Percentiles rank a stretch among this genome's conserved stretches.
Conservation (phyloP, 2,113 vertebrate species). For the Bufo gargarizans region DNA sequence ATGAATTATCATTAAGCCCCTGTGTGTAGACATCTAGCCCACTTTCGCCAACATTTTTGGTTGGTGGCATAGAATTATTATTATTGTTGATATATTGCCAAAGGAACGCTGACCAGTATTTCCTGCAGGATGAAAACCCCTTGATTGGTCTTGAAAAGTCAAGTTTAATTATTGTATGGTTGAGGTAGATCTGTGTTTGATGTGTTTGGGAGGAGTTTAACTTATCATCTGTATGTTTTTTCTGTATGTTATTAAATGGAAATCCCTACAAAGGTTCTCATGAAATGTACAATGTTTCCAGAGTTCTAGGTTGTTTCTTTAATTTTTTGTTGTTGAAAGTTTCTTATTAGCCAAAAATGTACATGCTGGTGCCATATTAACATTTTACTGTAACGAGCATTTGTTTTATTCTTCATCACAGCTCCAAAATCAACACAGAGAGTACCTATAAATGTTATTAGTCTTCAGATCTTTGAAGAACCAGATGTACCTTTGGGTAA, state of each 20-base stretch:
- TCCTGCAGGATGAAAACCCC: no score
- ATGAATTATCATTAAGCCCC: no score
- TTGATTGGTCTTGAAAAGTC: no score
- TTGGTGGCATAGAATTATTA: no score
- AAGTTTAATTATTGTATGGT: background rate
- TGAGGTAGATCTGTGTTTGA: background rate
- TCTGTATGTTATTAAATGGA: background rate
- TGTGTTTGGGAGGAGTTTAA: background rate
- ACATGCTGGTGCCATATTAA: background rate
- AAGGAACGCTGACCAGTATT: no score
- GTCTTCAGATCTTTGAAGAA: slow-evolving; percentile 30
- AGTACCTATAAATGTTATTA: slow-evolving; percentile 31
- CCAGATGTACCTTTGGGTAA: slow-evolving; percentile 34
- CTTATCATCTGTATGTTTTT: background rate
- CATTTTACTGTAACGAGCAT: background rate
- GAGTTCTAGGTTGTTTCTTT: background rate
- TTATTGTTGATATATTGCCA: no score
- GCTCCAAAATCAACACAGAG: slow-evolving; percentile 42
- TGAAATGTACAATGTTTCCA: background rate
- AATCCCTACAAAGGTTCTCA: background rate
- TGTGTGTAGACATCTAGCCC: no score
- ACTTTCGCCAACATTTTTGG: no score
- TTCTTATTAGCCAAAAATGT: background rate
- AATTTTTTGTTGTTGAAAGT: background rate
- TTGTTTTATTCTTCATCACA: slow-evolving; percentile 39